Evolutionary conservation across 1,140 invertebrate genomes (phyloP), one percentile per base, ranked within the genome.

Genomic region (Tyrophagus putrescentiae): DNA sequence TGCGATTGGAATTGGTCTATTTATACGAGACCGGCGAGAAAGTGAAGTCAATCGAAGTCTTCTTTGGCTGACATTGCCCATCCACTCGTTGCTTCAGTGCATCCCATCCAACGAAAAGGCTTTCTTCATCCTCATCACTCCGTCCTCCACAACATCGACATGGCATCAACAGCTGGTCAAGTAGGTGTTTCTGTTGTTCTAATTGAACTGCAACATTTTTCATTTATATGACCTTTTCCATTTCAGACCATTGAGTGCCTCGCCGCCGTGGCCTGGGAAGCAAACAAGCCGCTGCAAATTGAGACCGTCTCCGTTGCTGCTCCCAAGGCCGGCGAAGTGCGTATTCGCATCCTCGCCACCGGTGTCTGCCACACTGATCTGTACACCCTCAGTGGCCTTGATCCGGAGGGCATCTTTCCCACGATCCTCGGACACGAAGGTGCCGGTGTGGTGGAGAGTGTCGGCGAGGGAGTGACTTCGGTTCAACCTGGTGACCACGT

Each of bases 311-410:
- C 94, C 76, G 95, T 98, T 1, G 87, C 81, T n/a, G 88, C 93
- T 50, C 95, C 95, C 4, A 88, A 86, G 73, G 82, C 82, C 25
- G 76, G 76, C 13, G 79, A 81, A 73, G 79, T 81, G 44, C 69
- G 79, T 60, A 71, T 80, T 13, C 77, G 89, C 74, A 79, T 97
- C 52, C 67, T 81, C 4, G 79, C 83, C 27, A 87, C 87, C 58
- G 93, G 89, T 42, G 82, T 98, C n/a, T 98, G 95, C 70, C 95
- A 98, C 69, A 98, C 95, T 0, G 95, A 98, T 77, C 82, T 87
- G 3, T 96, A 95, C 68, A 97, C 93, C 18, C 72, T 95, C 18
- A 82, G 82, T 66, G 94, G 95, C 13, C 77, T 82, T 63, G 94
- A 98, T 74, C 83, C 92, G 0, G 94, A 98, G 75, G 94, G 93